Percentiles rank a stretch among this genome's conserved stretches.
phyloP scores from a whole-genome alignment of 2,113 vertebrate species.

The Taxidea taxus region DNA sequence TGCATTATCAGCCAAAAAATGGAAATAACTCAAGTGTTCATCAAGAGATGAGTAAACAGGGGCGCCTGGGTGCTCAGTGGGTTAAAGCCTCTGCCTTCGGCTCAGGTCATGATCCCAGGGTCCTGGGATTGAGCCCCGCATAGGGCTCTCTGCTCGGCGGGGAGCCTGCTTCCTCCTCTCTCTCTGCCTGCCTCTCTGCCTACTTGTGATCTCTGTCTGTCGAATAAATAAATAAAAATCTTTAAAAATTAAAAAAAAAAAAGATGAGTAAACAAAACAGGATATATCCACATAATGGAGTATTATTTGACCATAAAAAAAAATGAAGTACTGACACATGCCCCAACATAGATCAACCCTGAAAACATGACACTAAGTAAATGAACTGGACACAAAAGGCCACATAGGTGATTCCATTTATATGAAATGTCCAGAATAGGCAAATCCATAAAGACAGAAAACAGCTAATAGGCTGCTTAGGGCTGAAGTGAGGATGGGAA shows the following conservation, averaged over 20 bases:
- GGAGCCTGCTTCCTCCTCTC: too few species aligned
- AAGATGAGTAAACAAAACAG: neutral
- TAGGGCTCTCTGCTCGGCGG: too few species aligned
- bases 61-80: too few species aligned
- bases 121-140: too few species aligned
- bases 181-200: too few species aligned
- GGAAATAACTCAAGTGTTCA: neutral
- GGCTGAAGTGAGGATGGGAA: neutral
- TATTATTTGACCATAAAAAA: neutral
- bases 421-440: neutral
- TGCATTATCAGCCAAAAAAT: neutral
- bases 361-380: neutral
- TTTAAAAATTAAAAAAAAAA: too few species aligned
- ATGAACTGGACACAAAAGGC: neutral
- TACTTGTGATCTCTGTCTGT: too few species aligned
- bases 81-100: too few species aligned
- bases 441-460: neutral
- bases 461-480: neutral
- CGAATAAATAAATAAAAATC: too few species aligned
- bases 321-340: neutral
- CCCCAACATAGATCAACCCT: neutral
- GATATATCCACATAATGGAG: neutral
- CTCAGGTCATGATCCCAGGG: too few species aligned
- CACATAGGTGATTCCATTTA: neutral
- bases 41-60: neutral